phyloP scores from a whole-genome alignment of 2,797 vertebrate genomes.

The Oreochromis mossambicus region DNA sequence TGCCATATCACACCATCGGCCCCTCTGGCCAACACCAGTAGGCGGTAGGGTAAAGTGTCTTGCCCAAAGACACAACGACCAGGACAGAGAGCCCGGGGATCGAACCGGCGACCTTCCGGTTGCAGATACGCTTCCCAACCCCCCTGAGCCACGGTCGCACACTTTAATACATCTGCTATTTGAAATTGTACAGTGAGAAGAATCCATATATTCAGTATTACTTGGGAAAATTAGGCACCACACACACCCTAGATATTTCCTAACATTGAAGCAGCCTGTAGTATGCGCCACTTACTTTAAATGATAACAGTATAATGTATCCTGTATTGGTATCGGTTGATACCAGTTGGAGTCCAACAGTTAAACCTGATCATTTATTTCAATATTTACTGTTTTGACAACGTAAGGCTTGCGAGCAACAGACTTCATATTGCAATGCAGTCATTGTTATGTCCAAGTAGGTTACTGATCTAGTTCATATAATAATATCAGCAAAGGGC shows the following conservation, averaged over 20 bases:
- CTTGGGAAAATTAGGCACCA: background rate
- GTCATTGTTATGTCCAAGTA: background rate
- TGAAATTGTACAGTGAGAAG: background rate
- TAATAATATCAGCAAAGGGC: background rate
- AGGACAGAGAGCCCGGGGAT: too few species aligned
- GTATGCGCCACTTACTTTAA: background rate
- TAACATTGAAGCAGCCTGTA: background rate
- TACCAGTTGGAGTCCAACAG: background rate
- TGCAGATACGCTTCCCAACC: too few species aligned
- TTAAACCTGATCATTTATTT: background rate
- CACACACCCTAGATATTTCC: background rate
- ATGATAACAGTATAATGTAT: background rate
- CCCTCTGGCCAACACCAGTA: too few species aligned
- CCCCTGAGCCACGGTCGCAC: too few species aligned
- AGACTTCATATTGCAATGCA: background rate
- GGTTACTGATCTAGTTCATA: background rate
- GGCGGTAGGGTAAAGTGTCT: too few species aligned
- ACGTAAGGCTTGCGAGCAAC: background rate
- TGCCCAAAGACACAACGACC: too few species aligned
- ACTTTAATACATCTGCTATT: background rate
- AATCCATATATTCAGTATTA: background rate
- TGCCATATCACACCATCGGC: too few species aligned
- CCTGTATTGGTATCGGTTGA: background rate
- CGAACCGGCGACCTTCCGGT: too few species aligned
- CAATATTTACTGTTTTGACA: background rate